Base-by-base conservation (phyloP, 2,888 invertebrate genomes). In the Dynastes tityus region DNA sequence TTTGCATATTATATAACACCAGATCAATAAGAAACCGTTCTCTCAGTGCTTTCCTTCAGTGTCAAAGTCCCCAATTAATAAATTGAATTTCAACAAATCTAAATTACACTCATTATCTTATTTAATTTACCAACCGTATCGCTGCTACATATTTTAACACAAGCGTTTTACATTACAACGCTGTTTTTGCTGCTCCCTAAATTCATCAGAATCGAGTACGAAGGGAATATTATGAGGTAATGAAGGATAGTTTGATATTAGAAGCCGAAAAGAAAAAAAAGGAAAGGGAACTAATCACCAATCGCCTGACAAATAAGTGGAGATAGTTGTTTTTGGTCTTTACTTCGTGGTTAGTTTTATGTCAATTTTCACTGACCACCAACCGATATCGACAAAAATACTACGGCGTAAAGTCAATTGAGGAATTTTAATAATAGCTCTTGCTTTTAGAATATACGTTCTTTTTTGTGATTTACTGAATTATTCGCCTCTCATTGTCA, bases 1-100 rank as follows among this genome's bases (percentile, higher is more conserved):
- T 58, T 58, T n/a, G 55, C 55, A 8, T 58, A 58, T 58, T 58
- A 58, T 58, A 58, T 58, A 58, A 58, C 6, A 22, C 5, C 16
- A n/a, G 8, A 16, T 22, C 22, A 58, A 58, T 22, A 4, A 58
- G n/a, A 58, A 9, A 22, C 16, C 55, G 9, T 22, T 58, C 22
- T 40, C 40, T 9, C 1, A 6, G 40, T 40, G 9, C 40, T 37
- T 37, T 37, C 32, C 32, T 45, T 45, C 45, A 45, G 11, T 45
- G 45, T 11, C 45, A 45, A 11, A 45, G 45, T 45, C 45, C 45
- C 45, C 45, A 45, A 45, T 45, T 45, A 45, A 2, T 11, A 11
- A 37, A 11, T 8, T 11, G 45, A 45, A 45, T 45, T 45, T 45
- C 11, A 45, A 11, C 8, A 11, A 11, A 45, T 45, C 8, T 11